Evolutionary conservation across 2,888 invertebrate species (phyloP).

Genomic region (Eustalomyia histrio): DNA sequence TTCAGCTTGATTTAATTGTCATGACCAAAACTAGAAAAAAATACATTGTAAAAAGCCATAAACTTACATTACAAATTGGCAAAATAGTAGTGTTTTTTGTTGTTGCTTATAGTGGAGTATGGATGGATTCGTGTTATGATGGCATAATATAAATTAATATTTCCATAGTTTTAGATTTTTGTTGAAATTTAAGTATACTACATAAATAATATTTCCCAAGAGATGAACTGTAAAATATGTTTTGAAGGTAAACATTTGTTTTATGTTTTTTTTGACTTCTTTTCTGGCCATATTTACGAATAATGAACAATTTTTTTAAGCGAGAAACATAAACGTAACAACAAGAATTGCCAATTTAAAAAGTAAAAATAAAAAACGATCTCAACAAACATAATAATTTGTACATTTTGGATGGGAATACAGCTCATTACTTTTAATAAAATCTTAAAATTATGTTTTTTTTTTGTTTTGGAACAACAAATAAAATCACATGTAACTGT

Average conservation of each 20-base stretch:
- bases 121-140: neutral
- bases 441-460: neutral
- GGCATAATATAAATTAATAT: neutral
- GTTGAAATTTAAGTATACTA: neutral
- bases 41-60: neutral
- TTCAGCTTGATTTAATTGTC: neutral
- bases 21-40: neutral
- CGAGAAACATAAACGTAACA: neutral
- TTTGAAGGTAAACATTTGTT: conserved; percentile 14
- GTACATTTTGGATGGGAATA: neutral
- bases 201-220: conserved; percentile 13
- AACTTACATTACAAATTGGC: neutral
- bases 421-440: conserved; percentile 1
- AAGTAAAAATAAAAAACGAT: neutral
- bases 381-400: conserved; percentile 3
- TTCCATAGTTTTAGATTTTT: neutral
- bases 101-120: neutral
- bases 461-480: neutral
- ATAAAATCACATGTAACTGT: too few relatives aligned
- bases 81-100: neutral
- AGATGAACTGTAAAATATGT: conserved; percentile 24
- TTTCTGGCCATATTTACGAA: neutral
- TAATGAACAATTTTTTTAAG: neutral
- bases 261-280: neutral
- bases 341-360: neutral